Percentiles rank a stretch among this genome's conserved stretches.
Evolutionary conservation across 1,140 invertebrate genomes (phyloP).

Genomic region (Aphelenchoides fujianensis): DNA sequence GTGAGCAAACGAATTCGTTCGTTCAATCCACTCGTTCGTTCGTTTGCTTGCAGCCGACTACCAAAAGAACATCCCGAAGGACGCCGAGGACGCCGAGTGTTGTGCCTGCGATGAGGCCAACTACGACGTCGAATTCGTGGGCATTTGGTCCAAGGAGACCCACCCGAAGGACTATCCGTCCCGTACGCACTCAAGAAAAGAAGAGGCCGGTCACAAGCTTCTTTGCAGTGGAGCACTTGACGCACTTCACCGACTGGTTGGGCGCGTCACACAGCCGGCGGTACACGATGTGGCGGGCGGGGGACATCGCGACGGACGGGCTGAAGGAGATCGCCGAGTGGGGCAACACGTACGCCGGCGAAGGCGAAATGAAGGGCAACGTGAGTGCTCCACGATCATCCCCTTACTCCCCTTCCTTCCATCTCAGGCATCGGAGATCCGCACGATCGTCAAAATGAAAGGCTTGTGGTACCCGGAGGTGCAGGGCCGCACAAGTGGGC

Average conservation of each 20-base stretch:
- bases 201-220: background rate
- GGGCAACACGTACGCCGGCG: conserved; percentile 84
- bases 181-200: conserved; percentile 28
- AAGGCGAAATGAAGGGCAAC: conserved; percentile 80
- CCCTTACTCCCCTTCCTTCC: conserved; percentile 16
- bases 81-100: conserved; percentile 71
- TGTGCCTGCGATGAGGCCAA: conserved; percentile 77
- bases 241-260: conserved; percentile 96
- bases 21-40: conserved; percentile 5
- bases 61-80: conserved; percentile 72
- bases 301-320: conserved; percentile 82
- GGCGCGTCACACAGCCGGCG: conserved; percentile 86
- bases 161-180: conserved; percentile 93
- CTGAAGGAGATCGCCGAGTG: conserved; percentile 88
- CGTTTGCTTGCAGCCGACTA: conserved; percentile 63
- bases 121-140: conserved; percentile 74
- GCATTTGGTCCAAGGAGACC: conserved; percentile 88
- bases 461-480: conserved; percentile 89
- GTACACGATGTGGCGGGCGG: conserved; percentile 87
- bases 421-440: conserved; percentile 78
- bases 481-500: conserved; percentile 79
- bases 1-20: conserved; percentile 46
- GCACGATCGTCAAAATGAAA: conserved; percentile 88
- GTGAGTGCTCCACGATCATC: conserved; percentile 58
- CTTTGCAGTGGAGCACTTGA: conserved; percentile 74